Evolutionary conservation across 1,140 invertebrate species (phyloP), one percentile per base, ranked within the genome.

Genomic region (Theocolax elegans): DNA sequence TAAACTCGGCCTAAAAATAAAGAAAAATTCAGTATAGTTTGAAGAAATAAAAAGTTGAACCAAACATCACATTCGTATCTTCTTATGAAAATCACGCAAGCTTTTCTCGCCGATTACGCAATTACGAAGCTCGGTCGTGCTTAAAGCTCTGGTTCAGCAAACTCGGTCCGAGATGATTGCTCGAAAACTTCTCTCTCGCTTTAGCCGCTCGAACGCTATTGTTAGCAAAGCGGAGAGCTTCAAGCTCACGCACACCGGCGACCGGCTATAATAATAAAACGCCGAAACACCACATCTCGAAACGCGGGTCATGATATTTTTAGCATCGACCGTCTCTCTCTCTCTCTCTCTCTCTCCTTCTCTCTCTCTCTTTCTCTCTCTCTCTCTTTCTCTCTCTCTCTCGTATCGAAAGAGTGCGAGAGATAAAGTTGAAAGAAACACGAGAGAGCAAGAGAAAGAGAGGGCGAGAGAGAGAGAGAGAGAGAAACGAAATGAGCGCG

Each of bases 281-380:
- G 75, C 75, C 76, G 78, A 82, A 82, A 79, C 75, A 74, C 75
- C 76, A 80, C 79, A 80, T 79, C 75, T 79, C 71, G 80, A 84
- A 84, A 82, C 80, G 75, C 83, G 74, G 83, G 82, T 84, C 82
- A 83, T 78, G 67, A 72, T 85, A 85, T 83, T 83, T 84, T 83
- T 84, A 81, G 82, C 23, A 15, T 23, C 59, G 23, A 19, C 10
- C 31, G 4, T 6, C 31, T 35, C 31, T 35, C 31, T 35, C 31
- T 4, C 31, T 35, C 31, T 35, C 4, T 35, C 31, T 35, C 10
- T 35, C 31, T 35, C 10, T 35, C 31, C 4, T 35, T 35, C 31
- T 35, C 31, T 35, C 10, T 35, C 10, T 35, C 31, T 35, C 31
- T 4, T 6, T 6, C 31, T 35, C 31, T 35, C 10, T 35, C 31